Evolutionary conservation across 2,113 vertebrate species (phyloP).

Genomic region (Oncorhynchus clarkii): DNA sequence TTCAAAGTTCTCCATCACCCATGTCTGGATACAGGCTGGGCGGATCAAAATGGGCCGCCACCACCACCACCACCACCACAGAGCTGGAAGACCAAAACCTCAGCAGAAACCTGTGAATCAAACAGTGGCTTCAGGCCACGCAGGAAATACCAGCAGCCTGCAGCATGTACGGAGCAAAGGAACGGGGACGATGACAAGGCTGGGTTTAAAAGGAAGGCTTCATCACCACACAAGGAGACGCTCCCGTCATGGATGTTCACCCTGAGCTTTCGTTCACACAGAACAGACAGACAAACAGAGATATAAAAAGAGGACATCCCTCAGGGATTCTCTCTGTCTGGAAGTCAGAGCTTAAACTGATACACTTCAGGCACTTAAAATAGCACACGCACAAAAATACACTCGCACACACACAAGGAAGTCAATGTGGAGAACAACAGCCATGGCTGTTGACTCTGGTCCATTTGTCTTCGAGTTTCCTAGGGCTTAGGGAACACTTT

Average conservation of each 20-base stretch:
- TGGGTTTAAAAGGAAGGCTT: neutral
- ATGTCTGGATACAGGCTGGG: too few species aligned
- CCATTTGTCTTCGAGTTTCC: neutral
- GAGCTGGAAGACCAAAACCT: neutral
- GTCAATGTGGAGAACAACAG: neutral
- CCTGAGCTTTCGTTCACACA: slow-evolving; percentile 14
- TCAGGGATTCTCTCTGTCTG: slow-evolving; percentile 13
- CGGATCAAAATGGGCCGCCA: too few species aligned
- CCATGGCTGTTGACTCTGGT: neutral
- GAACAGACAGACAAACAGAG: slow-evolving; percentile 18
- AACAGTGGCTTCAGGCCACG: neutral
- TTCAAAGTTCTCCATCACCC: too few species aligned
- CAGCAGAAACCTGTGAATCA: neutral
- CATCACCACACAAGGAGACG: neutral
- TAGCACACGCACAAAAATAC: too few species aligned
- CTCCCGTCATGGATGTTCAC: neutral
- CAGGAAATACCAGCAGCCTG: neutral
- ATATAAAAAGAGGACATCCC: slow-evolving; percentile 14
- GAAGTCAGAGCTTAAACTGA: slow-evolving; percentile 33
- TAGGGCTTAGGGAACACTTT: too few species aligned
- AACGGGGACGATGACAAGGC: neutral
- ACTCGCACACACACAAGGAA: neutral
- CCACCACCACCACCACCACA: too few species aligned
- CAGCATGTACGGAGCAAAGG: neutral
- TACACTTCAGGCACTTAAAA: slow-evolving; percentile 1